Base-by-base conservation (phyloP, 2,888 invertebrate genomes). In the Leptopilina syphax region DNA sequence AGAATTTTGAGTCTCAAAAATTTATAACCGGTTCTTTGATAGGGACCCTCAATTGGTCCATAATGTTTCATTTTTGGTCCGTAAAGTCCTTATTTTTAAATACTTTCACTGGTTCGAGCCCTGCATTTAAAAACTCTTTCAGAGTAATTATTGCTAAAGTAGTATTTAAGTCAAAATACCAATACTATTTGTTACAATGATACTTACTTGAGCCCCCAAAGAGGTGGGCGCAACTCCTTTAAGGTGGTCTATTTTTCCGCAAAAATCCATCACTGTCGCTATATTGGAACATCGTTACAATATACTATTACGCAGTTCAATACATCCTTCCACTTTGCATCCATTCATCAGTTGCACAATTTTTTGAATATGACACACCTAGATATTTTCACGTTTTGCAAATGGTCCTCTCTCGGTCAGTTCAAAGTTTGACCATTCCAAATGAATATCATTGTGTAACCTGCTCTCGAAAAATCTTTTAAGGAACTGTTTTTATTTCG, bases 251-350 rank as follows among this genome's bases (percentile, higher is more conserved):
- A 50, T 12, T 50, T 27, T 54, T 73, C 73, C 34, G 1, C 5
- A 41, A 12, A 34, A 73, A 73, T 73, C 73, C 34, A 73, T 73
- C 73, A 73, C 13, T 73, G 73, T 73, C 73, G 34, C 57, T 57
- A 73, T 57, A 73, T 73, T 73, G 73, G 57, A 73, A 34, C 73
- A 73, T 73, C 73, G 54, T 73, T 73, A 73, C 68, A 68, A 68
- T 68, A 68, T 47, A 68, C 18, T 50, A 47, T 68, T 68, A 24
- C 1, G 10, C 24, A 12, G 50, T 68, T 68, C 47, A 24, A 68
- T 34, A n/a, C 27, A 34, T 73, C 70, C 34, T 73, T 57, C 57
- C 54, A 50, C 50, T 50, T n/a, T 73, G 34, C 57, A 34, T 34
- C n/a, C 57, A 73, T 73, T 73, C 34, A 73, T 57, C 73, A 57